phyloP scores from a whole-genome alignment of 2,113 vertebrate genomes.

The Egretta garzetta region DNA sequence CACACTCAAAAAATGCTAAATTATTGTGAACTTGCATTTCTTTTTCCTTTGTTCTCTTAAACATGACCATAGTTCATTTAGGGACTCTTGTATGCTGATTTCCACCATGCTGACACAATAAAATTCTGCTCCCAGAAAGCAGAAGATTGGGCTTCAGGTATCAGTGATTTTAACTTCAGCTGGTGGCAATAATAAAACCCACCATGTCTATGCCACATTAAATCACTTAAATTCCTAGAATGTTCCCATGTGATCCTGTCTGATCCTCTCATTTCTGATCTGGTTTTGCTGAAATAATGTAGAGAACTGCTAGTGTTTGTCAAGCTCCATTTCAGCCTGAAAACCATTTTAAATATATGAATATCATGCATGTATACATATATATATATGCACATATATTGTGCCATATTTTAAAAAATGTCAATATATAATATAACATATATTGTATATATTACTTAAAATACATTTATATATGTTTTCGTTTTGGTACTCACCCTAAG shows the following conservation, averaged over 20 bases:
- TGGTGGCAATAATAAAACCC: not conserved
- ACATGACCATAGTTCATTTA: not conserved
- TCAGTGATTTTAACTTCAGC: not conserved
- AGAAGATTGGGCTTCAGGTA: not conserved
- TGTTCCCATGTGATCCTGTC: not conserved
- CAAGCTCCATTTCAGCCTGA: not conserved
- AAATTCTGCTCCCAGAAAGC: not conserved
- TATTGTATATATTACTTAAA: not conserved
- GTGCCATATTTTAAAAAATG: not conserved
- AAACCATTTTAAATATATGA: conserved; percentile 6
- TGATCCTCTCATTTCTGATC: conserved; percentile 12
- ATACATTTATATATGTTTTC: not conserved
- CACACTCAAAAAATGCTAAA: not conserved
- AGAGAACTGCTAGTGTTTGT: conserved; percentile 1
- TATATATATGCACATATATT: not conserved
- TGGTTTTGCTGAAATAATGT: conserved; percentile 11
- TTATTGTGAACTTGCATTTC: not conserved
- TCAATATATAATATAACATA: not conserved
- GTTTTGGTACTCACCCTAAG: conserved; percentile 87
- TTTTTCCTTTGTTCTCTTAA: not conserved
- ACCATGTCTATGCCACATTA: not conserved
- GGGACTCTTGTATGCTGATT: not conserved
- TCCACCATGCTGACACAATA: not conserved
- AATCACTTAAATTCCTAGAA: conserved; percentile 14
- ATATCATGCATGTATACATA: not conserved